Evolutionary conservation across 2,888 invertebrate species (phyloP).

Genomic region (Leptarthrus brevirostris): DNA sequence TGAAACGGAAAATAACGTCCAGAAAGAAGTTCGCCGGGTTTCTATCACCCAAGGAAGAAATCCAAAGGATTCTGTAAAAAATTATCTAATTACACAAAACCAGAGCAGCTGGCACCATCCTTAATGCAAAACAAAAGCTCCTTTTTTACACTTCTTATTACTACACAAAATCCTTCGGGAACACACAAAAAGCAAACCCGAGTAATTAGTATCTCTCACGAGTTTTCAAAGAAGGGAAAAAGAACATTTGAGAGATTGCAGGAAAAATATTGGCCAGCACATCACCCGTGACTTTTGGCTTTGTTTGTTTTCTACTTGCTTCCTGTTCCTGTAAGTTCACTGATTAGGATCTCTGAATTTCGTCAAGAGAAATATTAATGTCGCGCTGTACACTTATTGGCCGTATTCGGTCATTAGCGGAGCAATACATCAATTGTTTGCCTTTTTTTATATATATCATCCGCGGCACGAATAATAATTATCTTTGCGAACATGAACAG

Average conservation of each 20-base stretch:
- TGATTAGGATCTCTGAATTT: not conserved
- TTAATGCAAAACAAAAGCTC: conserved; percentile 3
- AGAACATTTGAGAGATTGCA: not conserved
- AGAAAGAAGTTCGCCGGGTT: too few species aligned
- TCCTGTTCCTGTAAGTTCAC: not conserved
- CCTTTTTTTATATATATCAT: not conserved
- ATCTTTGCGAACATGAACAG: not conserved
- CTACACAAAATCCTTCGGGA: not conserved
- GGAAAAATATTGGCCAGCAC: not conserved
- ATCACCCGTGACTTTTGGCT: too few species aligned
- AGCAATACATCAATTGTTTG: not conserved
- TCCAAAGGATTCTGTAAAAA: not conserved
- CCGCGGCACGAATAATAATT: not conserved
- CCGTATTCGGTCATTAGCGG: not conserved
- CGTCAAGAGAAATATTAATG: not conserved
- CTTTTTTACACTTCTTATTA: conserved; percentile 8
- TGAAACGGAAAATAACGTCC: too few species aligned
- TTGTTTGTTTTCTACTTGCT: too few species aligned
- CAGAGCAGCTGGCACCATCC: not conserved
- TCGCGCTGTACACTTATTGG: not conserved
- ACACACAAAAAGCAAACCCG: not conserved
- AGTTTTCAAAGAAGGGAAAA: not conserved
- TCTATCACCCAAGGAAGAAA: not conserved
- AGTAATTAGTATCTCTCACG: not conserved
- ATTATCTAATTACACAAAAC: not conserved